phyloP scores from a whole-genome alignment of 1,140 invertebrate genomes.

The Ditylenchus dipsaci region DNA sequence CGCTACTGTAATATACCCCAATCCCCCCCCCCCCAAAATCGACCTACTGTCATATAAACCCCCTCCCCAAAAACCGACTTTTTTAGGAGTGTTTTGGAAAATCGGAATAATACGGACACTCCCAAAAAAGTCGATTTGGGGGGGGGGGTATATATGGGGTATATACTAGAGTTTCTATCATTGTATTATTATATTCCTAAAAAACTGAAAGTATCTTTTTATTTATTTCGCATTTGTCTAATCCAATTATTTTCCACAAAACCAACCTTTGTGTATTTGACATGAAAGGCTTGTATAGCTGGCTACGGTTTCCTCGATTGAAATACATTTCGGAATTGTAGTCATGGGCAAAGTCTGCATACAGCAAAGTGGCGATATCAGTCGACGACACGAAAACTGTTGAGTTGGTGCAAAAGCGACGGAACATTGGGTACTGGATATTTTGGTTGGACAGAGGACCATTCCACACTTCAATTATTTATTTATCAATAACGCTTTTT shows the following conservation, averaged over 20 bases:
- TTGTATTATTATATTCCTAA: too few relatives aligned
- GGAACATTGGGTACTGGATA: background rate
- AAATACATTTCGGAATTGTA: background rate
- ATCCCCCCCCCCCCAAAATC: too few relatives aligned
- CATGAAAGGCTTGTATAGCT: slow-evolving; percentile 31
- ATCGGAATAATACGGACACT: too few relatives aligned
- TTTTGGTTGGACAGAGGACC: slow-evolving; percentile 14
- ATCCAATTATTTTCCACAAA: background rate
- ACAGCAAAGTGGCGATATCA: slow-evolving; percentile 35
- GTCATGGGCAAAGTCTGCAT: slow-evolving; percentile 25
- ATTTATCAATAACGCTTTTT: slow-evolving; percentile 11
- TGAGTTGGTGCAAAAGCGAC: slow-evolving; percentile 42
- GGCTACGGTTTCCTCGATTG: background rate
- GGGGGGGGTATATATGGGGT: too few relatives aligned
- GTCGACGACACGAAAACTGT: slow-evolving; percentile 41
- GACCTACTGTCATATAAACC: too few relatives aligned
- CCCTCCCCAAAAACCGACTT: too few relatives aligned
- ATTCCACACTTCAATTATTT: slow-evolving; percentile 39
- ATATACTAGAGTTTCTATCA: too few relatives aligned
- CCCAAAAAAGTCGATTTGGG: too few relatives aligned
- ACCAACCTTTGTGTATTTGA: slow-evolving; percentile 36
- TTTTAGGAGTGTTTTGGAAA: too few relatives aligned
- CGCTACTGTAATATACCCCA: too few relatives aligned
- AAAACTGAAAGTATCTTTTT: too few relatives aligned
- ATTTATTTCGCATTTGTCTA: background rate